Base-by-base conservation (phyloP, 1,140 invertebrate species). In the Solenopsis invicta region DNA sequence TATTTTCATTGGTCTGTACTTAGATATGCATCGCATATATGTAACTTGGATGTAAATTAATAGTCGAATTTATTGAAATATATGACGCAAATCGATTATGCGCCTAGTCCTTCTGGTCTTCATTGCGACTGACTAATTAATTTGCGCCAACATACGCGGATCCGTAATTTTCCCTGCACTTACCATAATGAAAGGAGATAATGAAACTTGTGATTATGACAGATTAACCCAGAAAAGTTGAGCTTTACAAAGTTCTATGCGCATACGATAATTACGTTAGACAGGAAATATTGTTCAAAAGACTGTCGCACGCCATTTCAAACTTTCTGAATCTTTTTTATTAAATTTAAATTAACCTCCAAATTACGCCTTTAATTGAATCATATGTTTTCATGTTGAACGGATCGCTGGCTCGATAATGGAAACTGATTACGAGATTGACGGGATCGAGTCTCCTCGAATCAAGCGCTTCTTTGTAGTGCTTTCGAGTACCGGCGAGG, bases 391-490 rank as follows among this genome's bases (percentile, higher is more conserved):
- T 66, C 6, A 24, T 21, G 12, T 69, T 52, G 16, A 48, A 80
- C 13, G 41, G 8, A 64, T 54, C n/a, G 50, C 10, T 41, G 2
- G 16, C 13, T 75, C 21, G 13, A 56, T 48, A 50, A 62, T 24
- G 48, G 34, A 59, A 56, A 59, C 16, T 71, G n/a, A 71, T 81
- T 50, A 34, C n/a, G 8, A 13, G 45, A 84, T 48, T 48, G 80
- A 61, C 37, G 4, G 52, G 10, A 34, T 37, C 67, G 29, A 84
- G 10, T 52, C 61, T 41, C 34, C 56, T 85, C 29, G 45, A 77
- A 18, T 76, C 74, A 34, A 85, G 34, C 48, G 48, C 5, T 85
- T 77, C 74, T 78, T 85, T 54, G 59, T 69, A 74, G 37, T 29
- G 48, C 72, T 77, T 29, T 77, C 29, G 4, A 41, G 45, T 24